Evolutionary conservation across 2,888 invertebrate genomes (phyloP), one percentile per base, ranked within the genome.

Genomic region (Eristalinus sepulchralis): DNA sequence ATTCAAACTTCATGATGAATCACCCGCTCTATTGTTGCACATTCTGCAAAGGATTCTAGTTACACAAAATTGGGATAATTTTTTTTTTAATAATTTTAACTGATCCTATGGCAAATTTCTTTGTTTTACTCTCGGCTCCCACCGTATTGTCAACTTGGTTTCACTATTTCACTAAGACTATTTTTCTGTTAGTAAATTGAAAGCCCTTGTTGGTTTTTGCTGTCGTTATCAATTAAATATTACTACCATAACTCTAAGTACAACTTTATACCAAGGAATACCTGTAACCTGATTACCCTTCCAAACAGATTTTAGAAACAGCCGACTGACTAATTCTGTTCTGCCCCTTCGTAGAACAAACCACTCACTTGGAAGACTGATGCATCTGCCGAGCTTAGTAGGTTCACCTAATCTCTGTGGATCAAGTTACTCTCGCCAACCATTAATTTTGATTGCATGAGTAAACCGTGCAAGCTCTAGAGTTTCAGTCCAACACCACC

Each of bases 301-400:
- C 47, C 47, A 47, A 47, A 17, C n/a, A 4, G 17, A 8, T 47
- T 47, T 17, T 17, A 24, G 9, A 60, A 24, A 59, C 27, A 59
- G 20, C 11, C 27, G 11, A 59, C 27, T 27, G 59, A 20, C 22
- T 33, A 33, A n/a, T 53, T 47, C 24, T 31, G 3, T 53, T 47
- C 24, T 31, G 3, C 13, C 31, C 33, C 17, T 76, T 67, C 59
- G 60, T 33, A 76, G 47, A 76, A 76, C 47, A 67, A 60, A 17
- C n/a, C 66, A 24, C n/a, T 83, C 79, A 83, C 34, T 55, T 79
- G 79, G 83, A 79, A 83, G 79, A 79, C 67, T 53, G 27, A 79
- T 73, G 78, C 68, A 59, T 11, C 39, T 39, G 68, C 34, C 53
- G 55, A 68, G 62, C 39, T 64, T 73, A 27, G 27, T 27, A 59